Base-by-base conservation (phyloP, 2,888 invertebrate genomes). In the Ophion obscuratus region DNA sequence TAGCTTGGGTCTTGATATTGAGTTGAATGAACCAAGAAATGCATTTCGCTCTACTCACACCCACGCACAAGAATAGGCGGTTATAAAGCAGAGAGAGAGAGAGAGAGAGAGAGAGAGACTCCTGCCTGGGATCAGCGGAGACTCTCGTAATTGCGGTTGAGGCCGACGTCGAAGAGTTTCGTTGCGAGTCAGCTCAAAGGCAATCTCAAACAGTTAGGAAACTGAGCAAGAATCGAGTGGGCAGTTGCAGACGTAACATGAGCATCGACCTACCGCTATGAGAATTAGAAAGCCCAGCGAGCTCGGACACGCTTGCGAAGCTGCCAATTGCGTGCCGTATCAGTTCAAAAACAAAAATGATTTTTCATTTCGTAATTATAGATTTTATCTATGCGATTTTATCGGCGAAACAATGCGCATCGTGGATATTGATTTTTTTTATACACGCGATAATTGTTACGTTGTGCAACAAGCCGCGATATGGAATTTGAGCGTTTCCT, bases 141-240 rank as follows among this genome's bases (percentile, higher is more conserved):
- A 40, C 71, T 83, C 83, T 86, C 86, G 83, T 86, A 83, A 86
- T 86, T 81, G 86, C 86, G 86, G 83, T 86, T 86, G 86, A 86
- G 80, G 83, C 71, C 86, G 82, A 83, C 83, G 74, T 81, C 77
- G 83, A 83, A 77, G 80, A 81, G 86, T 86, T 86, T 80, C 83
- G 86, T 86, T 86, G 82, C 77, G 77, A 73, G 62, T 44, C 36
- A 47, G 53, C 86, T 68, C 62, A 40, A 57, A 40, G 47, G 73
- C 81, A 20, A 40, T 83, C 77, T 67, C 73, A 20, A 80, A 62
- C 70, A 47, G 77, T 75, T 68, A 83, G 83, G 76, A 86, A 83
- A 83, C 71, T 83, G 44, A 47, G 59, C 67, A 36, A 67, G 59
- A 59, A 73, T 71, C 75, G 83, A 77, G 74, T 81, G 68, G 64